Percentiles rank a stretch among this genome's conserved stretches.
These are phyloP conservation scores for Sebastes wilsoni DNA, from an alignment of 2,797 vertebrate species.

Conservation along the genomic window DNA sequence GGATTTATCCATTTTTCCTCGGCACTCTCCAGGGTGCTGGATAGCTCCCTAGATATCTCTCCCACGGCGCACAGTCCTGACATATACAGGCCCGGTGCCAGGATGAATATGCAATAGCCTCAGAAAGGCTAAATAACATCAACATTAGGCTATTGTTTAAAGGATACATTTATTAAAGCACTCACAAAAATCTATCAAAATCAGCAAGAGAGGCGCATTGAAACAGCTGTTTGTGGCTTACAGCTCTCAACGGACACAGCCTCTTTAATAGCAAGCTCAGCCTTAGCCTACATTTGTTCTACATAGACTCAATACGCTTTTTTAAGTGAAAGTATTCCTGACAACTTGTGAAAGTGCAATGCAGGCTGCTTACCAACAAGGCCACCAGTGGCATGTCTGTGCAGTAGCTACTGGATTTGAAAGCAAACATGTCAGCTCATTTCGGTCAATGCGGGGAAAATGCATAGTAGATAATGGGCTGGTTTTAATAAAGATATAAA, in stretches of 20 bases:
- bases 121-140: not conserved
- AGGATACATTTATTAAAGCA: not conserved
- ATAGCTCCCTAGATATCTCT: not conserved
- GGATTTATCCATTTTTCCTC: not conserved
- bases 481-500: not conserved
- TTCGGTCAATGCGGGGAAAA: not conserved
- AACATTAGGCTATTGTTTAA: not conserved
- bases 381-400: not conserved
- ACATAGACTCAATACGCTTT: not conserved
- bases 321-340: not conserved
- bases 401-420: not conserved
- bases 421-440: not conserved
- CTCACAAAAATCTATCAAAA: not conserved
- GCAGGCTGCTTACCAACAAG: not conserved
- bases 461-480: not conserved
- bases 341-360: not conserved
- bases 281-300: not conserved
- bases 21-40: not conserved
- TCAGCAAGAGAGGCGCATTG: not conserved
- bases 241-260: not conserved
- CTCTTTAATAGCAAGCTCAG: not conserved
- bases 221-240: not conserved
- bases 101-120: not conserved
- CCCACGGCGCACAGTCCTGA: not conserved
- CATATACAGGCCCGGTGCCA: not conserved